Percentiles rank a stretch among this genome's conserved stretches.
These are phyloP conservation scores for Sinocyclocheilus anshuiensis DNA, from an alignment of 2,113 vertebrate species.

Conservation along the genomic window DNA sequence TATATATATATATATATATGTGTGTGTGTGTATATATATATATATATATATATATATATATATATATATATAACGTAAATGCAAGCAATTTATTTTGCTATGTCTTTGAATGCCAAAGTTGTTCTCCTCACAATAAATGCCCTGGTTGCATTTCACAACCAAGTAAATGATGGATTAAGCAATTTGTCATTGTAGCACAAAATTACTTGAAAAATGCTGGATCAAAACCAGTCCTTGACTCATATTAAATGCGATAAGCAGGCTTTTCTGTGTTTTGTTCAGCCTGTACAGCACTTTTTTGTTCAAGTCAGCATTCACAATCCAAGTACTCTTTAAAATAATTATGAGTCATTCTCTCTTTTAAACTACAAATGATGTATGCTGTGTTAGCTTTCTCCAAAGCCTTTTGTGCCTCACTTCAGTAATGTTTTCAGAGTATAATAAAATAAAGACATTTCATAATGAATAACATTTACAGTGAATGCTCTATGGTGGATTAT, in stretches of 20 bases:
- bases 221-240: not conserved
- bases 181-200: conserved; percentile 7
- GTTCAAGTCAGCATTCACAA: conserved; percentile 3
- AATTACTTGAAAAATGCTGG: not conserved
- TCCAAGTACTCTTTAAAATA: not conserved
- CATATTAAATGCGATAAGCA: not conserved
- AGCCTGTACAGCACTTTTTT: not conserved
- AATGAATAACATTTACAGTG: conserved; percentile 5
- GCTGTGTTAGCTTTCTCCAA: not conserved
- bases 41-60: too few species aligned
- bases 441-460: not conserved
- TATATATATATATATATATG: too few species aligned
- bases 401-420: not conserved
- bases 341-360: not conserved
- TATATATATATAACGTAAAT: too few species aligned
- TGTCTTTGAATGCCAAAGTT: not conserved
- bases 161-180: not conserved
- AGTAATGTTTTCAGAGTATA: not conserved
- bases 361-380: not conserved
- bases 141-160: not conserved
- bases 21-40: too few species aligned
- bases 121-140: not conserved
- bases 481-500: not conserved
- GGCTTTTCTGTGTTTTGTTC: not conserved
- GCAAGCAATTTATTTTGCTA: not conserved